phyloP scores from a whole-genome alignment of 1,140 invertebrate species.

The Eriocheir sinensis region DNA sequence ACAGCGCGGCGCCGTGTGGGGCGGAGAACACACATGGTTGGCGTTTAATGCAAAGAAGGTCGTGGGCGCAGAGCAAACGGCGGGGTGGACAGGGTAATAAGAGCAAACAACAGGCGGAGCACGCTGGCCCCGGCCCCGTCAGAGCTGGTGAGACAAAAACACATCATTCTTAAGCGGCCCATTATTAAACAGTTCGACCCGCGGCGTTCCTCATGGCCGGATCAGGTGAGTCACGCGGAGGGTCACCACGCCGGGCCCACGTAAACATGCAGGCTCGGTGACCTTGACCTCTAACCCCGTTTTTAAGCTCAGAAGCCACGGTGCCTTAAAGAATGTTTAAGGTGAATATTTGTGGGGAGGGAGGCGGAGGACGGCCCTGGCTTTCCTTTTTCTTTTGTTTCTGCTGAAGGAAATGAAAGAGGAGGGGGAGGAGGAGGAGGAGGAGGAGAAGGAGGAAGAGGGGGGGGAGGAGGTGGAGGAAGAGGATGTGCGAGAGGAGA shows the following conservation, averaged over 20 bases:
- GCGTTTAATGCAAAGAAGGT: conserved; percentile 24
- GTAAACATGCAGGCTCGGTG: background rate
- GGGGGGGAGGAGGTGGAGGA: background rate
- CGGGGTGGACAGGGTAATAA: conserved; percentile 23
- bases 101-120: conserved; percentile 1
- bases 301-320: background rate
- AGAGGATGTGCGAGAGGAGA: background rate
- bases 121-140: background rate
- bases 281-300: conserved; percentile 21
- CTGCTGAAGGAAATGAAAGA: background rate
- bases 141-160: background rate
- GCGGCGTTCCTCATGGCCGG: background rate
- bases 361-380: background rate
- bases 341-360: conserved; percentile 1
- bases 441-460: background rate
- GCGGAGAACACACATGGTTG: background rate
- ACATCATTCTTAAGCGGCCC: background rate
- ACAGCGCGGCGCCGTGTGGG: background rate
- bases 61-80: conserved; percentile 9
- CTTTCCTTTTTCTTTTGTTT: conserved; percentile 26
- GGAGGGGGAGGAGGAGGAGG: background rate
- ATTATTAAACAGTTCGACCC: background rate
- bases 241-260: background rate
- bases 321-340: conserved; percentile 25
- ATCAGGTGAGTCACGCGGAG: background rate